Conservation (phyloP, 1,140 invertebrate genomes). For the Odontomachus brunneus region DNA sequence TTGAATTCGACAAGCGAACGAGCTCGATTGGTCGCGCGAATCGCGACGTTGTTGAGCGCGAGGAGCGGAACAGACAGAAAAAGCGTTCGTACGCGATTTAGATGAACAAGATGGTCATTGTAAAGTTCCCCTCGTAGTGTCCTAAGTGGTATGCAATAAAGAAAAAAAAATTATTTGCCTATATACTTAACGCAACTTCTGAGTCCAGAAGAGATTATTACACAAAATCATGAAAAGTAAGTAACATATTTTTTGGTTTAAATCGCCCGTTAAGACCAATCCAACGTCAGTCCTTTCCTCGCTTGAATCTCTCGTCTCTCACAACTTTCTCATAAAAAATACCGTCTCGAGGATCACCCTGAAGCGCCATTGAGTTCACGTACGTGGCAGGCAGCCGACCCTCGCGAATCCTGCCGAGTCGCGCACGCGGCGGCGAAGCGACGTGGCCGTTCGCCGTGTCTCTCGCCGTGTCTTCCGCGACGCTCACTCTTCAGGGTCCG, state of each 20-base stretch:
- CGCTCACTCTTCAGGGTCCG: slow-evolving; percentile 6
- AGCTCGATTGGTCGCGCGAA: slow-evolving; percentile 7
- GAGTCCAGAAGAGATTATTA: background rate
- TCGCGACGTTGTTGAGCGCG: slow-evolving; percentile 30
- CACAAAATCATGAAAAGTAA: background rate
- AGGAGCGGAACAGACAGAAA: slow-evolving; percentile 17
- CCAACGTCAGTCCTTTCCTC: background rate
- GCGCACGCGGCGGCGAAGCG: too few relatives aligned
- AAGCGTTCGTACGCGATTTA: slow-evolving; percentile 17
- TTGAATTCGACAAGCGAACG: slow-evolving; percentile 32
- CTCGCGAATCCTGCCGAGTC: too few relatives aligned
- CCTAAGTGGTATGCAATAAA: background rate
- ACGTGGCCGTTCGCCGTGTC: background rate
- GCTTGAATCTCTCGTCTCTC: too few relatives aligned
- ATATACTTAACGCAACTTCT: background rate
- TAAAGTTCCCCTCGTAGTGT: too few relatives aligned
- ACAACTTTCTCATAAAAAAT: background rate
- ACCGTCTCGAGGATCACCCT: background rate
- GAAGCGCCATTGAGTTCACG: background rate
- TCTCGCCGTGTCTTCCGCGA: background rate
- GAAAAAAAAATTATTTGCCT: background rate
- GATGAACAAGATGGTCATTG: background rate
- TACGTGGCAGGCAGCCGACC: too few relatives aligned
- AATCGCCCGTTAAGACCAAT: too few relatives aligned
- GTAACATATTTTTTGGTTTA: background rate